Percentiles rank a stretch among this genome's conserved stretches.
Evolutionary conservation across 2,797 vertebrate genomes (phyloP).

Genomic region (Megalops cyprinoides): DNA sequence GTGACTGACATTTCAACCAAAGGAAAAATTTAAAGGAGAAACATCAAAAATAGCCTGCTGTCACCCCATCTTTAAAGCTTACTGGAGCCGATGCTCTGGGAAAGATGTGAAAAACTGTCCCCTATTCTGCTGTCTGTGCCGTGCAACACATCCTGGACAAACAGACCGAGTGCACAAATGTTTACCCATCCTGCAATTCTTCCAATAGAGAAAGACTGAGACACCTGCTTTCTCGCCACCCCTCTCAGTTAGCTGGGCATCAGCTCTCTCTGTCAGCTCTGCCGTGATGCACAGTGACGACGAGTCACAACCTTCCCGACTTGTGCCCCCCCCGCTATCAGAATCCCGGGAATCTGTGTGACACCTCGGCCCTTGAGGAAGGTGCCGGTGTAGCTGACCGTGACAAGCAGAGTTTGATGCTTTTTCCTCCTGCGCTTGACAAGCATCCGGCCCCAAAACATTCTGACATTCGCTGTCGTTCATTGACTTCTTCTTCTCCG

Average conservation of each 20-base stretch:
- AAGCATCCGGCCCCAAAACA: slow-evolving; percentile 1
- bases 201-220: slow-evolving; percentile 6
- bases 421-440: slow-evolving; percentile 22
- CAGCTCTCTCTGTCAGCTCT: slow-evolving; percentile 14
- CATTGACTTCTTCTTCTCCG: background rate
- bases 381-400: background rate
- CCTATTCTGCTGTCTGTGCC: background rate
- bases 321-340: background rate
- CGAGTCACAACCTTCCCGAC: slow-evolving; percentile 12
- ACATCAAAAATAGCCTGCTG: background rate
- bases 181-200: slow-evolving; percentile 23
- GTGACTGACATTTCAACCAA: background rate
- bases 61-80: background rate
- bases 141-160: background rate
- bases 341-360: slow-evolving; percentile 21
- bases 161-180: background rate
- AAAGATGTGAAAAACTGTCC: background rate
- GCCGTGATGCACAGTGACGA: slow-evolving; percentile 22
- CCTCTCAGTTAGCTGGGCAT: slow-evolving; percentile 19
- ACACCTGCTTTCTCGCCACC: slow-evolving; percentile 25
- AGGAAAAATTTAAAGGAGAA: background rate
- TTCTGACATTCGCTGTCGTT: background rate
- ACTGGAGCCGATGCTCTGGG: background rate
- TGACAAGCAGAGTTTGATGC: slow-evolving; percentile 9
- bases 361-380: slow-evolving; percentile 23